Evolutionary conservation across 2,888 invertebrate genomes (phyloP).

Genomic region (Blastobasis adustella): DNA sequence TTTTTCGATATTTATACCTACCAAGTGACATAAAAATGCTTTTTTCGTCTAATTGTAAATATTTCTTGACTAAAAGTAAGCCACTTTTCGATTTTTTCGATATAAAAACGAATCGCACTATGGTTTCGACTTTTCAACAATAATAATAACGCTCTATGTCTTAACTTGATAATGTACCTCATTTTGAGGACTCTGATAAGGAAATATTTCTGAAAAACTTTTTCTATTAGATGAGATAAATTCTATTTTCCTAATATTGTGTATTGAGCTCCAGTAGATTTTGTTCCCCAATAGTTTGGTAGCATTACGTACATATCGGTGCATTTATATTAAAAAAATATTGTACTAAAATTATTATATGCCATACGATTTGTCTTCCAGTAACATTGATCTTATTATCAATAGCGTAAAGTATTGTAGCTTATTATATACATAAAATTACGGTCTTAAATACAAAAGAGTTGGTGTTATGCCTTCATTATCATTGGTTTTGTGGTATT

Average conservation of each 20-base stretch:
- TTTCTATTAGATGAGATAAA: constrained; percentile 54
- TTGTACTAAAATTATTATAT: constrained; percentile 61
- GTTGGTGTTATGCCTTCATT: constrained; percentile 41
- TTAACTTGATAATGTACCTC: constrained; percentile 16
- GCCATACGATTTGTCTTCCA: constrained; percentile 77
- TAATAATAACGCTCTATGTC: constrained; percentile 12
- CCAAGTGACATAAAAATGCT: constrained; percentile 18
- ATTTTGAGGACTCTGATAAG: constrained; percentile 29
- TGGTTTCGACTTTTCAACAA: constrained; percentile 25
- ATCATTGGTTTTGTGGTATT: constrained; percentile 2
- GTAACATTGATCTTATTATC: constrained; percentile 70
- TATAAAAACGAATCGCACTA: constrained; percentile 23
- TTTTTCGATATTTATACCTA: constrained; percentile 48
- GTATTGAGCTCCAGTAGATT: constrained; percentile 56
- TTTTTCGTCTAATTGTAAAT: constrained; percentile 47
- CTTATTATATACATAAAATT: constrained; percentile 66
- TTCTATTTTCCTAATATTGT: constrained; percentile 71
- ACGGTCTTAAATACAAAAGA: constrained; percentile 29
- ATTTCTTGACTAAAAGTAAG: constrained; percentile 43
- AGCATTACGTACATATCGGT: constrained; percentile 65
- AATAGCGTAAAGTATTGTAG: constrained; percentile 71
- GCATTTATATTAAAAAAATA: constrained; percentile 61
- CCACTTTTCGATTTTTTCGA: constrained; percentile 41
- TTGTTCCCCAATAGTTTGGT: constrained; percentile 59
- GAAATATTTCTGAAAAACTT: constrained; percentile 50